phyloP scores from a whole-genome alignment of 2,113 vertebrate genomes.

The Pituophis catenifer region DNA sequence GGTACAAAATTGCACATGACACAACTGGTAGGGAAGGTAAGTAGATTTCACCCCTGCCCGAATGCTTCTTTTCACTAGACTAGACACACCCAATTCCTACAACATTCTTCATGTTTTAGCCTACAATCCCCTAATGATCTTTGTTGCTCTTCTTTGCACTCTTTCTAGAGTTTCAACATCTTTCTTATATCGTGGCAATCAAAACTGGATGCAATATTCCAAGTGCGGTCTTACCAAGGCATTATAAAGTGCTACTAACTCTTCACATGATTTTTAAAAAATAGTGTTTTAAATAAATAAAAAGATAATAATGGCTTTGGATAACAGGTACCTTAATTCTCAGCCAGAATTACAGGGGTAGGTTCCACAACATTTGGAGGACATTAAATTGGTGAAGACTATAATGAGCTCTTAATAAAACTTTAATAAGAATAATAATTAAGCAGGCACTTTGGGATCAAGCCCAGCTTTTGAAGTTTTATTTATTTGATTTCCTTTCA shows the following conservation, averaged over 20 bases:
- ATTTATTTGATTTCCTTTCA: neutral
- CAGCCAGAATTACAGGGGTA: neutral
- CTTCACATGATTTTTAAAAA: neutral
- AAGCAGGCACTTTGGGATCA: neutral
- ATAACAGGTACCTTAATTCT: neutral
- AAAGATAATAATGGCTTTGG: neutral
- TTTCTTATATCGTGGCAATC: neutral
- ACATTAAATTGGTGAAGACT: neutral
- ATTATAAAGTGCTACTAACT: neutral
- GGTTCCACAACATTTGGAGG: neutral
- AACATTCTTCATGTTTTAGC: neutral
- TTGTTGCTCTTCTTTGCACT: neutral
- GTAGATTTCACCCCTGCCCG: neutral
- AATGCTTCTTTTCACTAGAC: neutral
- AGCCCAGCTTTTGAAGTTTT: neutral
- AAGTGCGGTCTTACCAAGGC: neutral
- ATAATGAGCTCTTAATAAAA: neutral
- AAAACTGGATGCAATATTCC: neutral
- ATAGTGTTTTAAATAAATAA: neutral
- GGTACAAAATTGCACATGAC: too few species aligned
- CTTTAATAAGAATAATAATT: neutral
- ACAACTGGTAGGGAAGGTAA: too few species aligned
- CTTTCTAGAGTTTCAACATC: neutral
- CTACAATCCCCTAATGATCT: neutral
- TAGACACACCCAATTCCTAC: neutral